phyloP scores from a whole-genome alignment of 2,113 vertebrate species.

The Pituophis catenifer region DNA sequence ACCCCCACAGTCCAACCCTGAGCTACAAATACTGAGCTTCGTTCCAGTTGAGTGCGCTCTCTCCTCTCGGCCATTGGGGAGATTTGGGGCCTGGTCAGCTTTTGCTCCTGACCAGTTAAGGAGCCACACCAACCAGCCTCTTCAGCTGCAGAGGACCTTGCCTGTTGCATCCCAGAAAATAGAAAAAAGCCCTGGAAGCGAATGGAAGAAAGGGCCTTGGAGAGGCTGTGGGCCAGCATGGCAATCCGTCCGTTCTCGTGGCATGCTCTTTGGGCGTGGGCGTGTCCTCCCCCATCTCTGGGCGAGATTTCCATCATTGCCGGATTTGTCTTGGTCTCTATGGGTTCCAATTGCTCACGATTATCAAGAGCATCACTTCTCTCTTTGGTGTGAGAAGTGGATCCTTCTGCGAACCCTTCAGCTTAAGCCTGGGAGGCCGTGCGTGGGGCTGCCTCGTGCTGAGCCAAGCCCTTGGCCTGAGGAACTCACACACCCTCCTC shows the following conservation, averaged over 20 bases:
- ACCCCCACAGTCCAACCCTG: no score
- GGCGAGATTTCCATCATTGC: background rate
- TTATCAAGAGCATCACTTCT: background rate
- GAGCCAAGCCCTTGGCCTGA: background rate
- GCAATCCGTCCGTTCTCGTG: background rate
- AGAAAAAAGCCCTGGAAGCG: accelerated
- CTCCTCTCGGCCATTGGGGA: background rate
- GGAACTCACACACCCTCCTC: background rate
- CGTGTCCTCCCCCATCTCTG: background rate
- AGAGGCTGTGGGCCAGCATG: background rate
- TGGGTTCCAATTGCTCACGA: background rate
- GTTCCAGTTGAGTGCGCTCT: no score
- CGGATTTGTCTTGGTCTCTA: background rate
- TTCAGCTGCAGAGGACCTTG: background rate
- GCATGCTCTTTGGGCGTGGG: background rate
- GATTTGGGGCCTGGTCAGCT: no score
- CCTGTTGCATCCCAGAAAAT: background rate
- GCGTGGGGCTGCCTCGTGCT: accelerated
- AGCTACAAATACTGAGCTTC: background rate
- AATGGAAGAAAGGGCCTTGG: background rate
- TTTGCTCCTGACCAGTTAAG: background rate
- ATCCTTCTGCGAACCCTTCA: background rate
- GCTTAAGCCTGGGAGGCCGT: background rate
- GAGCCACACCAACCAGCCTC: background rate
- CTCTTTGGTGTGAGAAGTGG: background rate